These are phyloP conservation scores for Ceriagrion tenellum DNA, from an alignment of 2,888 invertebrate genomes.

Conservation along the genomic window DNA sequence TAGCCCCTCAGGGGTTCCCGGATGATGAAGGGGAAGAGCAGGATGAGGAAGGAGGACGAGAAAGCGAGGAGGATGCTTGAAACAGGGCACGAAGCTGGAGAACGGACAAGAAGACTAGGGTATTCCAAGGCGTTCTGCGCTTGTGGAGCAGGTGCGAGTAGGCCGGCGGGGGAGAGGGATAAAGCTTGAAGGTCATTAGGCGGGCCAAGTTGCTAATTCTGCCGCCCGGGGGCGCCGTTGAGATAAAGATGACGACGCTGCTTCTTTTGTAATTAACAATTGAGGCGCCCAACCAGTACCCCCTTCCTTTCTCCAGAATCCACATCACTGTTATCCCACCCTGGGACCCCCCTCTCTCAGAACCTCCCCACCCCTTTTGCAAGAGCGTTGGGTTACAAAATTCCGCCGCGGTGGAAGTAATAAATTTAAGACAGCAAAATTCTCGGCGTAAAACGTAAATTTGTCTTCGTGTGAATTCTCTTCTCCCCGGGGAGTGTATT, in stretches of 20 bases:
- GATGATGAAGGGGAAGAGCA: background rate
- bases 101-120: background rate
- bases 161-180: background rate
- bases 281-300: background rate
- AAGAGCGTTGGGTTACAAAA: background rate
- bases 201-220: constrained; percentile 57
- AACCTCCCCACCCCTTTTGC: background rate
- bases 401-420: background rate
- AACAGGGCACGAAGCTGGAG: background rate
- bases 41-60: background rate
- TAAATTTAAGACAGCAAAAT: constrained; percentile 4
- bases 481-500: background rate
- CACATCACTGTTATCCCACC: background rate
- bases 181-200: constrained; percentile 48
- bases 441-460: background rate
- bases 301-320: background rate
- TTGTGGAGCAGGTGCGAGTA: constrained; percentile 8
- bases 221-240: constrained; percentile 46
- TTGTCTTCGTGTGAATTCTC: background rate
- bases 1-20: background rate
- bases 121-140: background rate
- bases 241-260: constrained; percentile 48
- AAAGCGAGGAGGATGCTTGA: background rate
- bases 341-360: background rate
- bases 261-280: constrained; percentile 30